Percentiles rank a stretch among this genome's conserved stretches.
Evolutionary conservation across 2,113 vertebrate genomes (phyloP).

Genomic region (Daphoenositta chrysoptera): DNA sequence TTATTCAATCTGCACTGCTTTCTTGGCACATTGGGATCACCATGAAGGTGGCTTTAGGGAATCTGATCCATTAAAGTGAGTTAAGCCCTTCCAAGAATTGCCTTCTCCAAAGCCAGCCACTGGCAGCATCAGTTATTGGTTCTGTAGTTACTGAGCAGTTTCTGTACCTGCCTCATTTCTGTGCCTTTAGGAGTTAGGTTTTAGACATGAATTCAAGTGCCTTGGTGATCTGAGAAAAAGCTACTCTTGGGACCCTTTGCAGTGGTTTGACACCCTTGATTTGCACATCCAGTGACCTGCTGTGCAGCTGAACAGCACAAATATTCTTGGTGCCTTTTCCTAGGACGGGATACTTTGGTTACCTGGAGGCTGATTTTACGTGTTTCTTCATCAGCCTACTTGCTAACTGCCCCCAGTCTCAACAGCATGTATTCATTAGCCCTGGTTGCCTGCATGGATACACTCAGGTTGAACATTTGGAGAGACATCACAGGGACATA

Average conservation of each 20-base stretch:
- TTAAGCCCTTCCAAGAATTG: background rate
- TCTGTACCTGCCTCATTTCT: background rate
- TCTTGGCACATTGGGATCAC: background rate
- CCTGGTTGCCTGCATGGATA: background rate
- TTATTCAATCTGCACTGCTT: background rate
- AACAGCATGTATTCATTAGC: background rate
- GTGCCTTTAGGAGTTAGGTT: background rate
- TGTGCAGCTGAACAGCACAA: background rate
- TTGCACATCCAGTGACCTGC: background rate
- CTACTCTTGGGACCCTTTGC: background rate
- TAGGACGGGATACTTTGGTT: fast-evolving
- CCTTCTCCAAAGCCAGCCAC: background rate
- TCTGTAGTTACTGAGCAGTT: background rate
- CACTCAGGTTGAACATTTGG: background rate
- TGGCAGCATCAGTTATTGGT: background rate
- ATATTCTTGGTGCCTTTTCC: background rate
- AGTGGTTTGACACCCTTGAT: background rate
- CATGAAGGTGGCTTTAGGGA: background rate
- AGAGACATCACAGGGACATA: background rate
- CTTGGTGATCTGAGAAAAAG: background rate
- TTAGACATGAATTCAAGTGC: background rate
- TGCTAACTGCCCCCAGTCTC: background rate
- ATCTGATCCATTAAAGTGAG: background rate
- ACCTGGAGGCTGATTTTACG: background rate
- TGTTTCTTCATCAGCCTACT: background rate